phyloP scores from a whole-genome alignment of 2,113 vertebrate species.

The Dolichallabes microphthalmus region DNA sequence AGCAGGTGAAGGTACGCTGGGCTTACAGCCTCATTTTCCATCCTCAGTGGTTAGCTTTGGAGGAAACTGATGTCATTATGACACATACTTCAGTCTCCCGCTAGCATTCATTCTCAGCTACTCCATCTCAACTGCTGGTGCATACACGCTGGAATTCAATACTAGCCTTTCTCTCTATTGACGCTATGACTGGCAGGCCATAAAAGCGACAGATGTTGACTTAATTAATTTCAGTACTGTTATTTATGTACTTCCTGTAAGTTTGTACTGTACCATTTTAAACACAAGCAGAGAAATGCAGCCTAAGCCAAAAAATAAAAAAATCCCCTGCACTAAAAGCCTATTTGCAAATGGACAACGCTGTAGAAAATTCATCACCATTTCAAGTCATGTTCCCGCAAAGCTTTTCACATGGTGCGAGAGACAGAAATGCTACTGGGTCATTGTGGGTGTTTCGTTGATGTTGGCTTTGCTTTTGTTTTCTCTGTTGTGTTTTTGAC shows the following conservation, averaged over 20 bases:
- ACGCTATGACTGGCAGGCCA: not conserved
- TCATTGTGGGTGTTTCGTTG: slow-evolving; percentile 36
- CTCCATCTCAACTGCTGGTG: slow-evolving; percentile 16
- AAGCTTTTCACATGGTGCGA: slow-evolving; percentile 41
- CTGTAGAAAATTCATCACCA: slow-evolving; percentile 40
- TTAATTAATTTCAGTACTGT: not conserved
- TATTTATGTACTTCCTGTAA: not conserved
- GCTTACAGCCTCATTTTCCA: slow-evolving; percentile 19
- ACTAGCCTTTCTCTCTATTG: not conserved
- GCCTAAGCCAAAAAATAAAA: not conserved
- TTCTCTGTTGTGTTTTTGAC: slow-evolving; percentile 17
- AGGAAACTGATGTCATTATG: slow-evolving; percentile 20
- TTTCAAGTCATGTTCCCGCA: slow-evolving; percentile 30
- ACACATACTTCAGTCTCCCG: not conserved
- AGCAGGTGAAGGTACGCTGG: slow-evolving; percentile 55
- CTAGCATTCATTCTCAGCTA: slow-evolving; percentile 30
- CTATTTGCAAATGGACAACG: slow-evolving; percentile 27
- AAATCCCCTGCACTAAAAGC: slow-evolving; percentile 16
- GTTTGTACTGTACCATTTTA: not conserved
- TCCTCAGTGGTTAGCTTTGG: slow-evolving; percentile 11
- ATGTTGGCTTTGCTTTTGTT: slow-evolving; percentile 29
- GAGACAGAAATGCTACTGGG: slow-evolving; percentile 32
- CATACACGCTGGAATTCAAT: slow-evolving; percentile 2
- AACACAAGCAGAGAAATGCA: not conserved
- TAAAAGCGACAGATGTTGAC: not conserved